phyloP scores from a whole-genome alignment of 2,888 invertebrate species.

The Cantharis nigra region DNA sequence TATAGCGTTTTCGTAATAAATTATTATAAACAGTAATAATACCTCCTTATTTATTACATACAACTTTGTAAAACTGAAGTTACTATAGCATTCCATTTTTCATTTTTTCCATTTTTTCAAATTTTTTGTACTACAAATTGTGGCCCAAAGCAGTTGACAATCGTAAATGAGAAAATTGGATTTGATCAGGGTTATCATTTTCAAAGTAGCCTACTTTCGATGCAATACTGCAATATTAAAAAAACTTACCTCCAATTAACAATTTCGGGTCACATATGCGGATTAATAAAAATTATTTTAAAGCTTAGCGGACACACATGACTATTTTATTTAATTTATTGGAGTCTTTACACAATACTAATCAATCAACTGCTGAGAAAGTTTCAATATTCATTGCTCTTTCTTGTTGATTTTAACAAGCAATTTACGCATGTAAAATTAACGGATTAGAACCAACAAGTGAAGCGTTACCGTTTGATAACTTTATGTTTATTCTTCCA shows the following conservation, averaged over 20 bases:
- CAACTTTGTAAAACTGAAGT: neutral
- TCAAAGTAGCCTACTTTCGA: neutral
- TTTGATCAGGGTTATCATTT: neutral
- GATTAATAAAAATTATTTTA: neutral
- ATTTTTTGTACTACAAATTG: too few species aligned
- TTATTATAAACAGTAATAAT: neutral
- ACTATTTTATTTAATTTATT: neutral
- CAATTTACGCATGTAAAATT: constrained; percentile 9
- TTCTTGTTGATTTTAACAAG: neutral
- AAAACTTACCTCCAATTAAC: neutral
- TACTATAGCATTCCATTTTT: too few species aligned
- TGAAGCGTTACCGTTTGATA: constrained; percentile 4
- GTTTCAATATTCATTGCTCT: neutral
- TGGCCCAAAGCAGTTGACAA: too few species aligned
- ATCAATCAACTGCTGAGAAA: constrained; percentile 5
- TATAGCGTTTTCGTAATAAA: neutral
- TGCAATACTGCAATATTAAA: neutral
- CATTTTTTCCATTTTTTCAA: too few species aligned
- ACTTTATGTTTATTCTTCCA: neutral
- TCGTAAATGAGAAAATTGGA: too few species aligned
- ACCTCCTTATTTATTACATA: neutral
- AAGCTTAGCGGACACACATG: neutral
- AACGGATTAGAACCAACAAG: constrained; percentile 7
- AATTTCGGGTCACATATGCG: too few species aligned
- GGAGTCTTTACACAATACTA: neutral